Evolutionary conservation across 2,888 invertebrate genomes (phyloP), one percentile per base, ranked within the genome.

Genomic region (Zaprionus obscuricornis): DNA sequence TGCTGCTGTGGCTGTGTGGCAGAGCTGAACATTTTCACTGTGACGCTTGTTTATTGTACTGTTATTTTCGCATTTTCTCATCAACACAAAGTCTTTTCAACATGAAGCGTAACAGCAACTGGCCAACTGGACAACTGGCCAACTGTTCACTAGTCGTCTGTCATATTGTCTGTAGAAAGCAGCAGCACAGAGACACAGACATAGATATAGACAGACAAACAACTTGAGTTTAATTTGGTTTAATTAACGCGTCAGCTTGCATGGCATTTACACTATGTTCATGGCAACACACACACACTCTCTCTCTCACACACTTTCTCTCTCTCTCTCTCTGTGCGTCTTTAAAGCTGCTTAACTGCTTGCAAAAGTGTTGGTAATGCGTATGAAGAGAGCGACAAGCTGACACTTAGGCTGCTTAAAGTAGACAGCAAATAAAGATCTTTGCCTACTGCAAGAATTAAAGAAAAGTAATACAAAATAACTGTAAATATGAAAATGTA

Each of bases 41-140:
- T n/a, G n/a, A n/a, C n/a, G 29, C 54, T 51, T 72, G 59, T 59
- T 70, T n/a, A n/a, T n/a, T 64, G 42, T 54, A 45, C 56, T 49
- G 52, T 51, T 70, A 66, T 78, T 72, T 82, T 82, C 77, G 51
- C 75, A 78, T 78, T 77, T 83, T 79, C n/a, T n/a, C 75, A 69
- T 70, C 79, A 59, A 59, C 70, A 82, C 69, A 74, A 75, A 59
- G 69, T 69, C 79, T 60, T 51, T 72, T 69, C 66, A 58, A 56
- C 55, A 45, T 50, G 46, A 17, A 31, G 27, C 27, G 17, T 36
- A 33, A 11, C 40, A 29, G 47, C 59, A 46, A 26, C 42, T 42
- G 36, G 51, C 27, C 34, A 26, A 14, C 10, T 26, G 34, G 40
- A 3, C 20, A 50, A 36, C 22, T 27, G 31, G 14, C 49, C 49